phyloP scores from a whole-genome alignment of 2,113 vertebrate species.

The Capreolus pygargus region DNA sequence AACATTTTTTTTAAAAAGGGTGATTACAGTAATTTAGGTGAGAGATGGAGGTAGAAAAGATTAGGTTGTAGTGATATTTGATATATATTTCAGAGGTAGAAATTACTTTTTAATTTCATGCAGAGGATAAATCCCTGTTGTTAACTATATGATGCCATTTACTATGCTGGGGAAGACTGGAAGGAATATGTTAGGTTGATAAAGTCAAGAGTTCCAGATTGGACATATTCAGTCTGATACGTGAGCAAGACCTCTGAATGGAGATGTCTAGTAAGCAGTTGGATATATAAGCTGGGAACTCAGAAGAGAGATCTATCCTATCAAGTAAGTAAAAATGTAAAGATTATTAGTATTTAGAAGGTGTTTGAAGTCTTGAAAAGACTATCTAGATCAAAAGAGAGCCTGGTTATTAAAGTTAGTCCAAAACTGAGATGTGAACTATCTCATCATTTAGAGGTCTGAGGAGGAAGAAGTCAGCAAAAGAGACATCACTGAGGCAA shows the following conservation, averaged over 20 bases:
- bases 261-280: neutral
- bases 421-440: neutral
- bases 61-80: neutral
- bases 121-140: neutral
- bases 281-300: neutral
- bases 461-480: neutral
- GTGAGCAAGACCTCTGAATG: neutral
- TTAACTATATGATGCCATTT: neutral
- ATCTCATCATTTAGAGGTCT: neutral
- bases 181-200: neutral
- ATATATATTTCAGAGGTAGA: neutral
- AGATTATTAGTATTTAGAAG: neutral
- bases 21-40: neutral
- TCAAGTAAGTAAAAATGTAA: neutral
- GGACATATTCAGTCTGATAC: neutral
- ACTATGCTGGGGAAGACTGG: neutral
- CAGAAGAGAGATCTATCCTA: neutral
- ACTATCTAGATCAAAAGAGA: neutral
- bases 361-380: neutral
- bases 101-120: neutral
- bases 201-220: neutral
- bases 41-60: neutral
- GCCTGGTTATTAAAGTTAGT: neutral
- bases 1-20: neutral
- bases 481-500: neutral